Conservation (phyloP, 2,113 vertebrate species). For the Myiozetetes cayanensis region DNA sequence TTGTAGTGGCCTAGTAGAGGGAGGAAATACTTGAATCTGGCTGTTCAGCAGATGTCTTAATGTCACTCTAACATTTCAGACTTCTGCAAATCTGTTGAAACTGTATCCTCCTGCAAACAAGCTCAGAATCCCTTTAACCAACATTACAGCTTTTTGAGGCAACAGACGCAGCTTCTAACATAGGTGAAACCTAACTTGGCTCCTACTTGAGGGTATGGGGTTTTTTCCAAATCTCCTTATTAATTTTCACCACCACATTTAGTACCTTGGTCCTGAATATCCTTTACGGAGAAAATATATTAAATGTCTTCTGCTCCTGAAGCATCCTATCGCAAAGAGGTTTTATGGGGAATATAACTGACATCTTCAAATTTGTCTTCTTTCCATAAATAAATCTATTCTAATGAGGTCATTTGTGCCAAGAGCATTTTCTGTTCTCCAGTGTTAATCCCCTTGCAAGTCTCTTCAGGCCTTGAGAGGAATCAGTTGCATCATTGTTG, state of each 20-base stretch:
- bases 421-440: background rate
- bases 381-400: background rate
- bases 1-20: background rate
- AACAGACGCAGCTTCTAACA: background rate
- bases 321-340: background rate
- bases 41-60: background rate
- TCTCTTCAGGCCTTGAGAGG: background rate
- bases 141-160: background rate
- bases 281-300: background rate
- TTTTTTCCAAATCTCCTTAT: background rate
- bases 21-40: background rate
- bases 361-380: background rate
- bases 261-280: background rate
- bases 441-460: background rate
- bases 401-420: background rate
- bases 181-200: background rate
- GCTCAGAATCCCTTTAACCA: background rate
- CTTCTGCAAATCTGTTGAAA: background rate
- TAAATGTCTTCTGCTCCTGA: background rate
- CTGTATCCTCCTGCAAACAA: background rate
- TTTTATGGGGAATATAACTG: background rate
- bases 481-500: background rate
- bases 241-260: background rate
- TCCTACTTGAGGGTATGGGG: background rate
- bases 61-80: background rate